Evolutionary conservation across 2,888 invertebrate genomes (phyloP), one percentile per base, ranked within the genome.

Genomic region (Watsonalla binaria): DNA sequence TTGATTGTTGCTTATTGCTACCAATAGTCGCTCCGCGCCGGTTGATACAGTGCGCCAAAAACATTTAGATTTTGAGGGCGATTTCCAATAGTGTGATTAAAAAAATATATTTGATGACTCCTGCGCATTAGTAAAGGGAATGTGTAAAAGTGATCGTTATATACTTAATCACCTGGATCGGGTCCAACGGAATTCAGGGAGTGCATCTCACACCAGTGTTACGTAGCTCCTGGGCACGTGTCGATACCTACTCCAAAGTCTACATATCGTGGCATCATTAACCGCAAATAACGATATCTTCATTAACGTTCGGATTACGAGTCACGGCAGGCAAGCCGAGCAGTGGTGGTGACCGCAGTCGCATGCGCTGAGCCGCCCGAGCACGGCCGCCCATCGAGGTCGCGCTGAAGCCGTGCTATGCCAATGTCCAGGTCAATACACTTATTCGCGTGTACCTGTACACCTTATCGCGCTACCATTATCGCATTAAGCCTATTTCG

Each of bases 401-500:
- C 86, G 76, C 65, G 68, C 72, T 70, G 86, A 88, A 88, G 89
- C 90, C 89, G 77, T 83, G 80, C 74, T 72, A 78, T 79, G 80
- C 78, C 72, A 62, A 74, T 74, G 84, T 81, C 82, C 87, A 84
- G 86, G 86, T 89, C 87, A 87, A 78, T 78, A 90, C 77, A 84
- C 86, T 81, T 84, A 84, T 88, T 89, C 84, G 86, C 90, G 87
- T 87, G 85, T 85, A 14, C 9, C 42, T 15, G 46, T 46, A 77
- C 72, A 75, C 79, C 85, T 90, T 90, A 90, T 90, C 90, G 86
- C 78, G 79, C 74, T 80, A 80, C 78, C 71, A 83, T 90, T 90
- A 90, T 90, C 90, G 88, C 84, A 78, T 84, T 88, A 90, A 84
- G 84, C 84, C 82, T 82, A 86, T 88, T 90, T 86, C 82, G 81